A percentile compares a stretch with the other conserved stretches of the same genome.
Evolutionary conservation across 1,140 invertebrate genomes (phyloP).

Genomic region (Euschistus heros): DNA sequence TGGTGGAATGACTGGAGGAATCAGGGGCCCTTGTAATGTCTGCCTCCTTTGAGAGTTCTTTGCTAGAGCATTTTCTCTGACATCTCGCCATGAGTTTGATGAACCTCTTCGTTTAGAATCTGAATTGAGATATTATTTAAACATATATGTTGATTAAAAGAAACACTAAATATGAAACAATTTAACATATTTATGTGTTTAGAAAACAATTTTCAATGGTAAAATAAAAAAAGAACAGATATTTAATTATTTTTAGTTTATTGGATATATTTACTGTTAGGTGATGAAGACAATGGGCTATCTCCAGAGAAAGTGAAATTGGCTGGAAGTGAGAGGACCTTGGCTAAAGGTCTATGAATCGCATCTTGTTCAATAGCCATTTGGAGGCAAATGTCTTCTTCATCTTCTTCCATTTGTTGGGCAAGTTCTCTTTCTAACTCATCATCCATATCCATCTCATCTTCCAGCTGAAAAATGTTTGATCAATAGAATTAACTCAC

Average conservation of each 20-base stretch:
- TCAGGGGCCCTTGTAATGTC: constrained; percentile 26
- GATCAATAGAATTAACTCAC: background rate
- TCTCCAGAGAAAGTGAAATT: constrained; percentile 43
- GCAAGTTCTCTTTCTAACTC: constrained; percentile 64
- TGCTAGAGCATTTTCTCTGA: constrained; percentile 20
- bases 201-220: no score
- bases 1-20: constrained; percentile 29
- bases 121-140: background rate
- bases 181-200: no score
- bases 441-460: constrained; percentile 82
- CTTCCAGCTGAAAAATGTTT: constrained; percentile 63
- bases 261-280: background rate
- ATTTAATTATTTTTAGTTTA: background rate
- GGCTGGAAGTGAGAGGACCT: constrained; percentile 47
- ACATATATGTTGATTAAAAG: no score
- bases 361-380: constrained; percentile 38
- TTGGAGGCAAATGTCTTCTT: constrained; percentile 51
- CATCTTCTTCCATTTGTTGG: constrained; percentile 53
- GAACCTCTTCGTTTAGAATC: constrained; percentile 27
- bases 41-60: constrained; percentile 29
- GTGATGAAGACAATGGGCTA: background rate
- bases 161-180: no score
- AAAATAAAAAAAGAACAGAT: no score
- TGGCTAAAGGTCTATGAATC: constrained; percentile 40
- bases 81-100: constrained; percentile 30